Conservation (phyloP, 1,140 invertebrate genomes). For the Leucophenga varia region DNA sequence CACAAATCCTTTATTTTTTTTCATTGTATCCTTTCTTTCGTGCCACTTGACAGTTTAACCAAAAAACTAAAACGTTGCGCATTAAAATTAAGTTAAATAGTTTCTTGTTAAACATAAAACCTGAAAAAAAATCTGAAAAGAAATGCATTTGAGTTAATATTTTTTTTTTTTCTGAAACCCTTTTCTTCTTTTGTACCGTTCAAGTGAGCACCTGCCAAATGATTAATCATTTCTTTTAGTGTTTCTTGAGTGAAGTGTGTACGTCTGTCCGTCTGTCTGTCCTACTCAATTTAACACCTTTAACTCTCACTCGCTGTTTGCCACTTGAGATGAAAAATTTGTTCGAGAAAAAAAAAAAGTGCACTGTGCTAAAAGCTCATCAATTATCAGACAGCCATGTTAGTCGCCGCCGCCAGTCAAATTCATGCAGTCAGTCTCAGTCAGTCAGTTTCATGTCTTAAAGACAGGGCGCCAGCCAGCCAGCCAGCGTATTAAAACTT, state of each 20-base stretch:
- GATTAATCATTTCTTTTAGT: conserved; percentile 54
- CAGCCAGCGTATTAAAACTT: conserved; percentile 13
- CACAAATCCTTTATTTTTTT: conserved; percentile 37
- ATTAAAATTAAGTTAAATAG: conserved; percentile 51
- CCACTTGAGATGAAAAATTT: conserved; percentile 10
- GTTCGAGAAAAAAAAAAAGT: conserved; percentile 40
- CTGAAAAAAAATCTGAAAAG: too few relatives aligned
- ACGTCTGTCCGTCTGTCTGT: conserved; percentile 9
- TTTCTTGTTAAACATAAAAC: conserved; percentile 38
- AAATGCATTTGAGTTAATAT: too few relatives aligned
- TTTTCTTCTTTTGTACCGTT: conserved; percentile 23
- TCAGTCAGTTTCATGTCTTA: conserved; percentile 10
- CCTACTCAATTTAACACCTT: conserved; percentile 34
- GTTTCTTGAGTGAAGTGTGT: too few relatives aligned
- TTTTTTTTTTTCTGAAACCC: conserved; percentile 14
- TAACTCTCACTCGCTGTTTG: conserved; percentile 18
- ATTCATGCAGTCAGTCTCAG: conserved; percentile 41
- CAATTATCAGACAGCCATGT: conserved; percentile 45
- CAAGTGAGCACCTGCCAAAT: conserved; percentile 42
- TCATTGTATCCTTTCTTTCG: conserved; percentile 23
- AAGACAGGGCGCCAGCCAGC: conserved; percentile 47
- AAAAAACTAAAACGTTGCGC: conserved; percentile 19
- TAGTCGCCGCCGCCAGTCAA: too few relatives aligned
- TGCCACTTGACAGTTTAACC: conserved; percentile 50
- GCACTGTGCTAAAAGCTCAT: conserved; percentile 42